These are phyloP conservation scores for Podarcis cretensis DNA, from an alignment of 2,113 vertebrate genomes.

Conservation along the genomic window DNA sequence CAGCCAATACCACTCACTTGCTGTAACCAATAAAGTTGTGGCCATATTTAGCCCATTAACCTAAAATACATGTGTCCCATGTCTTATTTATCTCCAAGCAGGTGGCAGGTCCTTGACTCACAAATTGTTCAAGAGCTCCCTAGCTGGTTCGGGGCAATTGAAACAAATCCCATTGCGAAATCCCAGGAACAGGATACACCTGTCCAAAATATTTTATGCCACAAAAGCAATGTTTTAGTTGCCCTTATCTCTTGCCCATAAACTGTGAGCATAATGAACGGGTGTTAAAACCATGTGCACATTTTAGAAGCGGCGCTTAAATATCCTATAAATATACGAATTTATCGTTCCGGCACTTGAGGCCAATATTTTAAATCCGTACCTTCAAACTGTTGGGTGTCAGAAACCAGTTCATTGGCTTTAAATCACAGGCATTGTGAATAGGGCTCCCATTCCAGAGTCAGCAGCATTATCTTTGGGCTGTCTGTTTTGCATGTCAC, in stretches of 20 bases:
- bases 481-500: conserved; percentile 13
- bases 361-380: conserved; percentile 38
- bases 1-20: no score
- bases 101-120: no score
- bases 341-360: conserved; percentile 34
- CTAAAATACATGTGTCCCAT: no score
- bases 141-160: neutral
- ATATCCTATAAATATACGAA: conserved; percentile 5
- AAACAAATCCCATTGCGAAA: neutral
- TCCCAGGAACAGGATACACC: neutral
- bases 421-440: conserved; percentile 34
- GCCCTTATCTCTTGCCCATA: conserved; percentile 30
- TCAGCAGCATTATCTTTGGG: conserved; percentile 27
- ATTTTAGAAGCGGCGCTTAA: conserved; percentile 26
- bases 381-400: conserved; percentile 2
- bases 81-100: no score
- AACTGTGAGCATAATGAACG: conserved; percentile 23
- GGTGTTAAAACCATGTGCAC: conserved; percentile 27
- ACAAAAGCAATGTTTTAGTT: conserved; percentile 18
- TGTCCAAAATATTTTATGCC: neutral
- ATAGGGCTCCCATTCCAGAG: neutral
- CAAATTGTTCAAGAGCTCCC: neutral
- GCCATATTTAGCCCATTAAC: no score
- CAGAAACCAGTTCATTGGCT: conserved; percentile 25
- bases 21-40: no score